phyloP scores from a whole-genome alignment of 2,113 vertebrate genomes.

The Ciconia boyciana region DNA sequence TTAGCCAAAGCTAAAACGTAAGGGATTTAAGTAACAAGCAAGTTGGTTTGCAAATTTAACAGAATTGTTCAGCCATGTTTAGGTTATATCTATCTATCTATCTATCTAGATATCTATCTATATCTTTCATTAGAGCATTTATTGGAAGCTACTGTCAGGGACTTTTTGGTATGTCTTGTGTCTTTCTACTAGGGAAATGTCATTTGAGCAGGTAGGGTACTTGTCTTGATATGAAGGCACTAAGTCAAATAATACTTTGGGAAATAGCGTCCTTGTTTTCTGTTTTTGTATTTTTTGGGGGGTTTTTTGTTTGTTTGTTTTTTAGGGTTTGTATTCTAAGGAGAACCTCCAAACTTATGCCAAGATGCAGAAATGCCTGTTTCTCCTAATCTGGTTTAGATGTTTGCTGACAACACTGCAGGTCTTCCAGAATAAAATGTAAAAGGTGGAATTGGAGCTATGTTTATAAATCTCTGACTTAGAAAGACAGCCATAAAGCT shows the following conservation, averaged over 20 bases:
- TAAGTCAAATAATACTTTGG: background rate
- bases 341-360: background rate
- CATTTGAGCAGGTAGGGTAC: background rate
- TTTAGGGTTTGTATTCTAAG: background rate
- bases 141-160: background rate
- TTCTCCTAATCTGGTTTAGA: background rate
- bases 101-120: background rate
- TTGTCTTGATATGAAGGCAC: background rate
- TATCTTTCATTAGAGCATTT: background rate
- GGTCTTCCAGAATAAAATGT: background rate
- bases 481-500: background rate
- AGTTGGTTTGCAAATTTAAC: background rate
- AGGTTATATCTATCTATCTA: background rate
- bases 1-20: background rate
- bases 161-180: background rate
- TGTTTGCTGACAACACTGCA: background rate
- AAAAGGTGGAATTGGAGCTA: background rate
- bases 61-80: background rate
- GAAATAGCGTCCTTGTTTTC: background rate
- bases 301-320: fast-evolving
- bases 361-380: background rate
- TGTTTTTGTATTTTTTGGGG: background rate
- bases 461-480: background rate
- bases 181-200: background rate
- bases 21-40: background rate